A percentile compares a stretch with the other conserved stretches of the same genome.
Conservation (phyloP, 2,113 vertebrate genomes). For the Microcebus murinus region DNA sequence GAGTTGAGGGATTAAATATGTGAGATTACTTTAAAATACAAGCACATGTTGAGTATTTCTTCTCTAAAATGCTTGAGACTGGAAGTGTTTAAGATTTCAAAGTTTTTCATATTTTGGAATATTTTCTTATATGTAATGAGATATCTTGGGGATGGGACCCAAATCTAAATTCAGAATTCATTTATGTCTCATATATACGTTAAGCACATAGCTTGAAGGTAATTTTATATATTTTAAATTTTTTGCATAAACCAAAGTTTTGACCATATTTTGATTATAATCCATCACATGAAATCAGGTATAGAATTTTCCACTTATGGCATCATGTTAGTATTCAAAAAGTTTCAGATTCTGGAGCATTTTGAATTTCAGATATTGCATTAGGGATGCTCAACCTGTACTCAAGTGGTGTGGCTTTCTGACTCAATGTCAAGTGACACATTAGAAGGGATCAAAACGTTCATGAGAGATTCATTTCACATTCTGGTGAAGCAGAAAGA, state of each 20-base stretch:
- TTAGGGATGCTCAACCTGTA: neutral
- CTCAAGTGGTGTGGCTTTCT: neutral
- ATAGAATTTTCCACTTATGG: neutral
- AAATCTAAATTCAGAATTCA: neutral
- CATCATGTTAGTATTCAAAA: neutral
- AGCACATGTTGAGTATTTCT: neutral
- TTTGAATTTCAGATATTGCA: neutral
- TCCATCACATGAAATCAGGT: neutral
- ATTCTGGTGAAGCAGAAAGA: neutral
- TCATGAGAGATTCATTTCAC: slow-evolving; percentile 5
- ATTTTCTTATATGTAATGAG: neutral
- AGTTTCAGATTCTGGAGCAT: neutral
- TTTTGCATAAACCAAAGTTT: neutral
- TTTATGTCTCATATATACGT: neutral
- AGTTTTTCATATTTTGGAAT: neutral
- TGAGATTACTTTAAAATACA: neutral
- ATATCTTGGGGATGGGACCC: neutral
- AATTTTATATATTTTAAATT: neutral
- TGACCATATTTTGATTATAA: neutral
- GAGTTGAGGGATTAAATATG: neutral
- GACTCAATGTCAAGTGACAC: neutral
- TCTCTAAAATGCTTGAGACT: neutral
- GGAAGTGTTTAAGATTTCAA: neutral
- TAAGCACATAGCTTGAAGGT: neutral
- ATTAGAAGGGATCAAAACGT: neutral